These are phyloP conservation scores for Epinotia bilunana DNA, from an alignment of 2,888 invertebrate genomes.

Conservation along the genomic window DNA sequence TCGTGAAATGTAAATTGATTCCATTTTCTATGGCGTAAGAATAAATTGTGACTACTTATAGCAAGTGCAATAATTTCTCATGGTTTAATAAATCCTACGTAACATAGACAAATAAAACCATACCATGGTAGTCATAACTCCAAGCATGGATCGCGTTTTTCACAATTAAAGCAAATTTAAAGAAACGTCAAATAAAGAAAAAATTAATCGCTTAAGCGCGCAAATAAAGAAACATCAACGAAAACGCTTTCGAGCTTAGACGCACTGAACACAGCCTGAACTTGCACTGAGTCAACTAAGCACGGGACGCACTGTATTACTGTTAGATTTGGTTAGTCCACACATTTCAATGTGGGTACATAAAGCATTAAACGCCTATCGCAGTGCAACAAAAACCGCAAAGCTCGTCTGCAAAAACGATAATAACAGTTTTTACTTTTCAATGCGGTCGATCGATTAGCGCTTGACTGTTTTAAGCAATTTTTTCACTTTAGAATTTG, in stretches of 20 bases:
- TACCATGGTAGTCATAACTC: constrained; percentile 85
- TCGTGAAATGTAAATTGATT: constrained; percentile 13
- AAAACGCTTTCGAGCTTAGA: constrained; percentile 73
- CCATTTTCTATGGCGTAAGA: constrained; percentile 25
- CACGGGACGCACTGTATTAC: constrained; percentile 70
- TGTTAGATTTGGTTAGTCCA: constrained; percentile 18
- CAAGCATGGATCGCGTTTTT: constrained; percentile 83
- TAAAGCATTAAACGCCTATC: constrained; percentile 61
- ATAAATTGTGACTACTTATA: constrained; percentile 11
- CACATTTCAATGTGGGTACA: constrained; percentile 48
- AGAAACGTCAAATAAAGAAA: constrained; percentile 61
- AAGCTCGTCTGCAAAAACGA: constrained; percentile 70
- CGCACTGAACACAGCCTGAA: constrained; percentile 60
- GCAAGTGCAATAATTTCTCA: constrained; percentile 35
- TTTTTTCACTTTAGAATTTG: constrained; percentile 62
- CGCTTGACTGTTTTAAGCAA: constrained; percentile 70
- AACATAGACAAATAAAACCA: constrained; percentile 84
- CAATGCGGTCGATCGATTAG: constrained; percentile 82
- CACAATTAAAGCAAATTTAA: constrained; percentile 74
- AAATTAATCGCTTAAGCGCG: constrained; percentile 71
- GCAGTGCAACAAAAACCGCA: constrained; percentile 74
- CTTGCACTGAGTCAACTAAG: constrained; percentile 78
- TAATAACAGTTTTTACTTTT: constrained; percentile 77
- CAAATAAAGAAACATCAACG: constrained; percentile 72
- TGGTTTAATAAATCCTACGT: constrained; percentile 59